Evolutionary conservation across 2,113 vertebrate genomes (phyloP).

Genomic region (Acrocephalus kingi): DNA sequence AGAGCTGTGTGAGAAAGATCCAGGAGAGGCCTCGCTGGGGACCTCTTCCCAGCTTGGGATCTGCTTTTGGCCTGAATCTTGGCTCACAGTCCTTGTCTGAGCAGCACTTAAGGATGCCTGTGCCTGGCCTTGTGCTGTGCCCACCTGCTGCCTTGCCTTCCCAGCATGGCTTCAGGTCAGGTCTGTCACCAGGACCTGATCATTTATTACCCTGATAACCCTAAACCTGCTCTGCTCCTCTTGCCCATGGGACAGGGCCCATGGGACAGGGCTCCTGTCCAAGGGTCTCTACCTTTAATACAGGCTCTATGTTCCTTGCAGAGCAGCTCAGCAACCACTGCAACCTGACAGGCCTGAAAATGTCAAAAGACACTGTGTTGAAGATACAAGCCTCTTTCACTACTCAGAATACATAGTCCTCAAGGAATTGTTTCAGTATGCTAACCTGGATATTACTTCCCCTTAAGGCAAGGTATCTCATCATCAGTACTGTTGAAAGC

Average conservation of each 20-base stretch:
- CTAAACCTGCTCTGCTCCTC: neutral
- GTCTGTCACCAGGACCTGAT: neutral
- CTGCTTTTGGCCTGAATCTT: neutral
- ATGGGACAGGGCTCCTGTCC: neutral
- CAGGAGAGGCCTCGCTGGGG: accelerated
- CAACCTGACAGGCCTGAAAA: neutral
- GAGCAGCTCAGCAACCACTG: neutral
- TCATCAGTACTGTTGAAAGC: neutral
- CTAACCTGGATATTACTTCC: neutral
- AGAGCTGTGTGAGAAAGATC: neutral
- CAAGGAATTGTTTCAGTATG: neutral
- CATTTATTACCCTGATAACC: neutral
- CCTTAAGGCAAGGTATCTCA: neutral
- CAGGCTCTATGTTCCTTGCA: neutral
- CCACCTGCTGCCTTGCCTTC: neutral
- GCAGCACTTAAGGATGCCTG: neutral
- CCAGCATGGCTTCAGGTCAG: neutral
- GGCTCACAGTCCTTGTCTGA: neutral
- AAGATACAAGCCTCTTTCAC: neutral
- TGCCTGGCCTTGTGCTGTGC: neutral
- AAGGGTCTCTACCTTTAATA: neutral
- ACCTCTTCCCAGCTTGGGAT: neutral
- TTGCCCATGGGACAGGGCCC: neutral
- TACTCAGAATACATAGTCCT: neutral
- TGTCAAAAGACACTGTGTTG: neutral